phyloP scores from a whole-genome alignment of 1,140 invertebrate genomes.

The Camponotus floridanus region DNA sequence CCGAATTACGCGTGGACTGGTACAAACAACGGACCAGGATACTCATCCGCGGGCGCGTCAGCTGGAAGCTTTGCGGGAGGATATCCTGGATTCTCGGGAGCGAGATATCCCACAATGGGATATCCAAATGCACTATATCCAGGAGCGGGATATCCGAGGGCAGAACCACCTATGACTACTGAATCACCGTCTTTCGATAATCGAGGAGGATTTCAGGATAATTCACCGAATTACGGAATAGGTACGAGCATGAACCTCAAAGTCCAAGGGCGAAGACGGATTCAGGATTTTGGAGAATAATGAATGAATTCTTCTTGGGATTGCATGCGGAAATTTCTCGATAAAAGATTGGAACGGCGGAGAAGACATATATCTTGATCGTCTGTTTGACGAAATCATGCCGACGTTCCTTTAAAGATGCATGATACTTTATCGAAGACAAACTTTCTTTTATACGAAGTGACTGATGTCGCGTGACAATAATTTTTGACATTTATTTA shows the following conservation, averaged over 20 bases:
- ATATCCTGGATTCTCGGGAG: not conserved
- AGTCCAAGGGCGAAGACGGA: constrained; percentile 32
- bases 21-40: constrained; percentile 36
- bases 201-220: constrained; percentile 58
- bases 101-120: not conserved
- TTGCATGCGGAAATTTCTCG: constrained; percentile 48
- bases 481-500: constrained; percentile 25
- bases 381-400: not conserved
- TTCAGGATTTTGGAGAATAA: constrained; percentile 37
- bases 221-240: not conserved
- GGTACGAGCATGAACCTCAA: constrained; percentile 54
- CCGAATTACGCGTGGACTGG: constrained; percentile 46
- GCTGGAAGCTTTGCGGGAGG: constrained; percentile 55
- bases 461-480: constrained; percentile 1
- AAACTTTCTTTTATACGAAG: not conserved
- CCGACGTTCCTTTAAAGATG: constrained; percentile 22
- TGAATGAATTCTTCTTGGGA: constrained; percentile 39
- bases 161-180: not conserved
- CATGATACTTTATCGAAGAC: constrained; percentile 26
- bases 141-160: not conserved
- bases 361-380: constrained; percentile 16
- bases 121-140: not conserved
- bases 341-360: constrained; percentile 6
- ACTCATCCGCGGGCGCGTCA: constrained; percentile 50
- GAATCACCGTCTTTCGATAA: not conserved